Conservation (phyloP, 2,888 invertebrate genomes). For the Eristalinus sepulchralis region DNA sequence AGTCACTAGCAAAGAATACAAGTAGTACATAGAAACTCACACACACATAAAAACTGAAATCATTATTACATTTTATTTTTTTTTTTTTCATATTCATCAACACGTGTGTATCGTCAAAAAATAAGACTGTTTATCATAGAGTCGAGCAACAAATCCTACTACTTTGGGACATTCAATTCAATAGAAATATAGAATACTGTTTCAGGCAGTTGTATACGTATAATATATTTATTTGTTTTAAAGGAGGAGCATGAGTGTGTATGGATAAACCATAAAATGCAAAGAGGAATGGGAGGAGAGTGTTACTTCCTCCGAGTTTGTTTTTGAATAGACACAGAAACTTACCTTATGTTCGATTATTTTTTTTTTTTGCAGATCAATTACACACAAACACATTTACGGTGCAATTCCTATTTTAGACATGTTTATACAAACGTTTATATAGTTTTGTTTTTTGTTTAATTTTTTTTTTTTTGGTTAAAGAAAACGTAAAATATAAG, state of each 20-base stretch:
- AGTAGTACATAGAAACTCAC: slow-evolving; percentile 50
- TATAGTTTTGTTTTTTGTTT: neutral
- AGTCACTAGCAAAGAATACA: slow-evolving; percentile 62
- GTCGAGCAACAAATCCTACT: slow-evolving; percentile 67
- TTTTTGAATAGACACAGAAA: slow-evolving; percentile 48
- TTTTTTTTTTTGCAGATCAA: slow-evolving; percentile 13
- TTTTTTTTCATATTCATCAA: neutral
- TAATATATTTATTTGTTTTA: slow-evolving; percentile 39
- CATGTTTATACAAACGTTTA: slow-evolving; percentile 34
- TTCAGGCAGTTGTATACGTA: slow-evolving; percentile 45
- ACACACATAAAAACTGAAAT: slow-evolving; percentile 56
- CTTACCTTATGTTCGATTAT: slow-evolving; percentile 51
- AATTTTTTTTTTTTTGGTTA: neutral
- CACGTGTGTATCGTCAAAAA: neutral
- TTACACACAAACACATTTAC: slow-evolving; percentile 20
- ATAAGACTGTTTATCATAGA: slow-evolving; percentile 33
- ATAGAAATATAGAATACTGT: slow-evolving; percentile 50
- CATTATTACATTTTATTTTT: neutral
- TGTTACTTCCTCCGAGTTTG: slow-evolving; percentile 7
- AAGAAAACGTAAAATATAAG: slow-evolving; percentile 20
- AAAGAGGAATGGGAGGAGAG: slow-evolving; percentile 23
- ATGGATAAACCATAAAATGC: slow-evolving; percentile 56
- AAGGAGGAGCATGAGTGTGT: slow-evolving; percentile 65
- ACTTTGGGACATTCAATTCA: slow-evolving; percentile 65
- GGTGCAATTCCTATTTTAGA: slow-evolving; percentile 48